These are phyloP conservation scores for Fabriciana adippe DNA, from an alignment of 2,888 invertebrate genomes.

Conservation along the genomic window DNA sequence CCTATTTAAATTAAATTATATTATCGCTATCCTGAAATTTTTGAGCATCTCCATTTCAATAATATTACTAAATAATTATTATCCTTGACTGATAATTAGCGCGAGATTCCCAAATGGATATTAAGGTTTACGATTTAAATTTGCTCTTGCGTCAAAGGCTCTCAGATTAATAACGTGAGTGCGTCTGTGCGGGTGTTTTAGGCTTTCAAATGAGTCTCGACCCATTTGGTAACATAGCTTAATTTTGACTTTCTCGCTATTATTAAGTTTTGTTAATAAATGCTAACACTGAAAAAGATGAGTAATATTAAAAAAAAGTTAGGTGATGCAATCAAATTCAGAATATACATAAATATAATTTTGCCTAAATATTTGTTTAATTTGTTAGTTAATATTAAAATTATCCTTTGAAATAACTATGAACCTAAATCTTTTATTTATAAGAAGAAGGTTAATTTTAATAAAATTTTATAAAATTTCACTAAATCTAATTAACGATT, in stretches of 20 bases:
- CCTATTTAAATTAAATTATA: neutral
- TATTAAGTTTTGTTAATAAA: conserved; percentile 27
- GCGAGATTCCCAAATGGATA: conserved; percentile 22
- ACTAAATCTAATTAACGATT: conserved; percentile 25
- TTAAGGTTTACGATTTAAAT: conserved; percentile 30
- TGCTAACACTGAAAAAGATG: neutral
- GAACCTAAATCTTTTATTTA: no score
- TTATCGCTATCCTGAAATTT: neutral
- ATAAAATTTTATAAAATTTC: conserved; percentile 4
- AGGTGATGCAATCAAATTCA: no score
- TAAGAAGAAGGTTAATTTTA: no score
- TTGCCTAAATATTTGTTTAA: no score
- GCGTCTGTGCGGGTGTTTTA: conserved; percentile 29
- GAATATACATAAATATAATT: no score
- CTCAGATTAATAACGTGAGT: conserved; percentile 33
- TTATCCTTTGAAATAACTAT: no score
- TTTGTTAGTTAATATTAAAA: no score
- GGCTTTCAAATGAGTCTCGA: conserved; percentile 29
- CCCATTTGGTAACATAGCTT: conserved; percentile 18
- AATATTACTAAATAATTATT: neutral
- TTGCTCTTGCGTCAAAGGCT: conserved; percentile 29
- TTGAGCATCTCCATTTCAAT: neutral
- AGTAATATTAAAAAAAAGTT: no score
- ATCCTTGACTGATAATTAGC: conserved; percentile 6
- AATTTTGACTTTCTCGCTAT: conserved; percentile 24